phyloP scores from a whole-genome alignment of 2,888 invertebrate genomes.

The Candidula unifasciata region DNA sequence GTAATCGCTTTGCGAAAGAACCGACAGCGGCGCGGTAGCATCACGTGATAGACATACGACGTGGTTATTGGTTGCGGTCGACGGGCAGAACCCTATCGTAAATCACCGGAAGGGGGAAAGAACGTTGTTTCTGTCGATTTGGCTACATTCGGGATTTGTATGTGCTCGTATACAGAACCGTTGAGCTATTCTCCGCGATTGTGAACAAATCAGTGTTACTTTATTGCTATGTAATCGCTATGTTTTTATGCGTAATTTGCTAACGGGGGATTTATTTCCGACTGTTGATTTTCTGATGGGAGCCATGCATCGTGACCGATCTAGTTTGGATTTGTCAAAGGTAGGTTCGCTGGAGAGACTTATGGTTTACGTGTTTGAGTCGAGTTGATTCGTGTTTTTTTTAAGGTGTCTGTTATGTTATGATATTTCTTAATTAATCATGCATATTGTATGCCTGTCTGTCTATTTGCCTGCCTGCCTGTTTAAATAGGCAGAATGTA shows the following conservation, averaged over 20 bases:
- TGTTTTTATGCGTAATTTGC: conserved; percentile 15
- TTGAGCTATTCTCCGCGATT: not conserved
- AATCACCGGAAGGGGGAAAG: conserved; percentile 33
- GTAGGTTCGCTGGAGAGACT: not conserved
- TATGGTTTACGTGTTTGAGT: not conserved
- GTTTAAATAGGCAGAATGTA: too few species aligned
- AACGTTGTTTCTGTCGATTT: not conserved
- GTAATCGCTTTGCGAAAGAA: conserved; percentile 3
- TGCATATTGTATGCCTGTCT: not conserved
- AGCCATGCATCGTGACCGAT: conserved; percentile 34
- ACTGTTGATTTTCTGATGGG: not conserved
- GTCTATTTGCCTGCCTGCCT: not conserved
- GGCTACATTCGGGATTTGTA: conserved; percentile 36
- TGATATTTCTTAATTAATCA: not conserved
- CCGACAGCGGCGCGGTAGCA: not conserved
- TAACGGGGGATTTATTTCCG: conserved; percentile 35
- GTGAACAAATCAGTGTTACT: conserved; percentile 29
- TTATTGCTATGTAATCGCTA: conserved; percentile 36
- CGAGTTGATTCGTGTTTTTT: not conserved
- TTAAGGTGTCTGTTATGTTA: not conserved
- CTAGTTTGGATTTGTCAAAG: conserved; percentile 17
- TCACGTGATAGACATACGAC: conserved; percentile 46
- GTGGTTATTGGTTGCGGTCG: conserved; percentile 50
- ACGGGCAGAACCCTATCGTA: conserved; percentile 36
- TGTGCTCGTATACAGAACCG: conserved; percentile 1